Evolutionary conservation across 2,113 vertebrate species (phyloP).

Genomic region (Notarius quadriscutis): DNA sequence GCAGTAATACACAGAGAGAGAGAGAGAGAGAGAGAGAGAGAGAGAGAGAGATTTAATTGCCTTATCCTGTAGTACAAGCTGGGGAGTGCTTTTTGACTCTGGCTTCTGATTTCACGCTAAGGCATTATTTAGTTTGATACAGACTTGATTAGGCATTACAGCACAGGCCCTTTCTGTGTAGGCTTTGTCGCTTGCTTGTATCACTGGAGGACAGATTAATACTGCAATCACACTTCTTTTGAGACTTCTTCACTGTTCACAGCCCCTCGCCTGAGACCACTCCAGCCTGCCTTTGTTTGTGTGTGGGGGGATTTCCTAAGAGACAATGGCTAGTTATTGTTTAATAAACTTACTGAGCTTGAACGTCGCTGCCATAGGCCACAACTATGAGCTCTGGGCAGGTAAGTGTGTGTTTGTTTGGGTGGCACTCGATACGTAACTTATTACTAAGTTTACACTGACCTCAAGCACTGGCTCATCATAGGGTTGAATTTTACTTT

Average conservation of each 20-base stretch:
- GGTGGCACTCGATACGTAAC: neutral
- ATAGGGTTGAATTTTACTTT: neutral
- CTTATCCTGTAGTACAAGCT: constrained; percentile 73
- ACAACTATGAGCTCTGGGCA: neutral
- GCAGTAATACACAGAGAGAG: constrained; percentile 28
- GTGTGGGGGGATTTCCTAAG: constrained; percentile 28
- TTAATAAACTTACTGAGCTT: constrained; percentile 46
- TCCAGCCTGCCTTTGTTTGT: constrained; percentile 48
- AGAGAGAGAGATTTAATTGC: constrained; percentile 53
- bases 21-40: constrained; percentile 41
- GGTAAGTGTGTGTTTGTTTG: constrained; percentile 8
- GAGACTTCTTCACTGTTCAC: constrained; percentile 56
- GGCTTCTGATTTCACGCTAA: constrained; percentile 73
- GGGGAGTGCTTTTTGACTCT: constrained; percentile 70
- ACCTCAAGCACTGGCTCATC: neutral
- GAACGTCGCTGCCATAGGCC: constrained; percentile 18
- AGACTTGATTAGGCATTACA: constrained; percentile 76
- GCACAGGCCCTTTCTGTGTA: constrained; percentile 43
- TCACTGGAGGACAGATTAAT: constrained; percentile 74
- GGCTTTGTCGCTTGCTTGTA: constrained; percentile 64
- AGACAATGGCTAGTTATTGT: constrained; percentile 24
- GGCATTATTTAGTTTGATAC: constrained; percentile 77
- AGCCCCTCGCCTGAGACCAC: constrained; percentile 41
- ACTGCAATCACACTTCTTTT: constrained; percentile 65
- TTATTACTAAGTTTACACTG: neutral